Conservation (phyloP, 2,797 vertebrate species). For the Cygnus olor region DNA sequence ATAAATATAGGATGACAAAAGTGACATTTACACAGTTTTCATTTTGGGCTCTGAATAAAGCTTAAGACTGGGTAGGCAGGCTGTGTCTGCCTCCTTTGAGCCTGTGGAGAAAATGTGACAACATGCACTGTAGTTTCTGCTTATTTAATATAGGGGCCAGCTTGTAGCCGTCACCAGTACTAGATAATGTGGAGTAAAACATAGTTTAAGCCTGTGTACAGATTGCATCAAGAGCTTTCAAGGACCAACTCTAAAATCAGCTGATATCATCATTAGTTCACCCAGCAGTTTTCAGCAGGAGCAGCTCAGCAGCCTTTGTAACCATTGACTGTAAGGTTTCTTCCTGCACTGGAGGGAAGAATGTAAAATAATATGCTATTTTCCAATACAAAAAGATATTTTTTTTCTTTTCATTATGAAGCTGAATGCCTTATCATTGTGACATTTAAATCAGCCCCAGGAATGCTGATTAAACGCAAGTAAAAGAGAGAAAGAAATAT, state of each 20-base stretch:
- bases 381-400: neutral
- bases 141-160: neutral
- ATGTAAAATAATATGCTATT: neutral
- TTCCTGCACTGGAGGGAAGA: neutral
- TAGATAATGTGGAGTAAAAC: neutral
- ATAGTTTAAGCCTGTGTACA: neutral
- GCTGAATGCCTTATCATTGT: neutral
- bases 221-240: neutral
- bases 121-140: neutral
- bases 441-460: neutral
- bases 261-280: neutral
- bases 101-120: neutral
- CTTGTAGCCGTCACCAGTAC: neutral
- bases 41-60: neutral
- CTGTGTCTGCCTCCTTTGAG: neutral
- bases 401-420: neutral
- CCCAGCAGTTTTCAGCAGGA: neutral
- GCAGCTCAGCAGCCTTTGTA: neutral
- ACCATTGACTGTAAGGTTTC: neutral
- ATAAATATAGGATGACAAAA: neutral
- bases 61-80: neutral
- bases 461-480: constrained; percentile 4
- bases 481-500: neutral
- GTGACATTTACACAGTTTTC: neutral
- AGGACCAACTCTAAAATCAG: neutral